These are phyloP conservation scores for Trilocha varians DNA, from an alignment of 2,888 invertebrate genomes.

Conservation along the genomic window DNA sequence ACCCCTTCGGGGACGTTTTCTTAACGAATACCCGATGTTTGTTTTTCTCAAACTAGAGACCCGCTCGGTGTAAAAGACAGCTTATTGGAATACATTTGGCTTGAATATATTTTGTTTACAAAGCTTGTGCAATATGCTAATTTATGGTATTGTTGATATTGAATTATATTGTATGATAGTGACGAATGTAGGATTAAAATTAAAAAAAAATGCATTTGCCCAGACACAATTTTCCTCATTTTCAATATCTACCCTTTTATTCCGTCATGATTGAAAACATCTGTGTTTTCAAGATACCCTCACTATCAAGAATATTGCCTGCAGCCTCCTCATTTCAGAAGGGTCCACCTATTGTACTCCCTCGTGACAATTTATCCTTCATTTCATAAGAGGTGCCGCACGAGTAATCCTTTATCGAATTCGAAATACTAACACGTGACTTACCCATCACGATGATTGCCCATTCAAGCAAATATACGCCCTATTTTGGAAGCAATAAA, in stretches of 20 bases:
- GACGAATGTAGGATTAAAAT: too few species aligned
- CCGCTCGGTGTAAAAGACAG: neutral
- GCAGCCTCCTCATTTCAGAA: neutral
- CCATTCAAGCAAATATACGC: conserved; percentile 13
- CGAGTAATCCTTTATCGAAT: conserved; percentile 43
- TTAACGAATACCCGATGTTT: conserved; percentile 2
- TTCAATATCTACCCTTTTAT: too few species aligned
- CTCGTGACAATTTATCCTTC: conserved; percentile 40
- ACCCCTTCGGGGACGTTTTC: conserved; percentile 20
- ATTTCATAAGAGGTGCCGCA: conserved; percentile 46
- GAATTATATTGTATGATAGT: too few species aligned
- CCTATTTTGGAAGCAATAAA: conserved; percentile 14
- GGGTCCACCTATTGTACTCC: conserved; percentile 13
- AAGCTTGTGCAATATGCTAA: too few species aligned
- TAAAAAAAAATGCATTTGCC: too few species aligned
- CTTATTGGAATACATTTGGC: too few species aligned
- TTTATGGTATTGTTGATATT: too few species aligned
- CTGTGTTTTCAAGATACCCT: too few species aligned
- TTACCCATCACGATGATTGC: conserved; percentile 15
- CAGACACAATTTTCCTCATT: too few species aligned
- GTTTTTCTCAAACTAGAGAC: neutral
- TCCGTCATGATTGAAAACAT: too few species aligned
- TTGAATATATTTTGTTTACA: too few species aligned
- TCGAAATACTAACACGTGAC: conserved; percentile 31
- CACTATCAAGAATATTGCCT: neutral